These are phyloP conservation scores for Diadegma fenestrale DNA, from an alignment of 2,888 invertebrate species.

Conservation along the genomic window DNA sequence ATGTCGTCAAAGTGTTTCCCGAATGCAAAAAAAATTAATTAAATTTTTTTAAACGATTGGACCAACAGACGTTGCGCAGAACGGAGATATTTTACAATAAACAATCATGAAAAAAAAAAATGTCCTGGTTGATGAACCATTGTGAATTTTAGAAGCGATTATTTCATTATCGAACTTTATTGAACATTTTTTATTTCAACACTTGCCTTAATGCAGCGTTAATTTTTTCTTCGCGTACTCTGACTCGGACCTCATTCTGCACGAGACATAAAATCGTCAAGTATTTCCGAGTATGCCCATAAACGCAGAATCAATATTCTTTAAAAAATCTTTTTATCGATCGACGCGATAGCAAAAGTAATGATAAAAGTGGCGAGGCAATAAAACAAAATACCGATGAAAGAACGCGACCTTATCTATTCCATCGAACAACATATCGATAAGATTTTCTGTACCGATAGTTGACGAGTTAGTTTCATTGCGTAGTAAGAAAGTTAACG, in stretches of 20 bases:
- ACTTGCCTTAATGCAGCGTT: background rate
- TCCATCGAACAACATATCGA: slow-evolving; percentile 20
- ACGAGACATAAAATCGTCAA: background rate
- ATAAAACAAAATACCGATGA: slow-evolving; percentile 36
- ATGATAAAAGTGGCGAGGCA: background rate
- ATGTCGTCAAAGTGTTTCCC: too few relatives aligned
- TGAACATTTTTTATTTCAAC: background rate
- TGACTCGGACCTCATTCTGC: background rate
- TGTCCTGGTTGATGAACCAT: too few relatives aligned
- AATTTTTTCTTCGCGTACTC: background rate
- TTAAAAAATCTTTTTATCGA: slow-evolving; percentile 20
- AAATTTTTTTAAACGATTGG: too few relatives aligned
- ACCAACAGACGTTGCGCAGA: too few relatives aligned
- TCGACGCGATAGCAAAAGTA: background rate
- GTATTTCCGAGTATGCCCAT: background rate
- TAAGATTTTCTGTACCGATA: slow-evolving; percentile 53
- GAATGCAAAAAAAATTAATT: too few relatives aligned
- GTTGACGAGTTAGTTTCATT: slow-evolving; percentile 7
- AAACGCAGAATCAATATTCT: background rate
- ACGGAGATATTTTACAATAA: too few relatives aligned
- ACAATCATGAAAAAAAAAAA: too few relatives aligned
- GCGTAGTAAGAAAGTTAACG: slow-evolving; percentile 19
- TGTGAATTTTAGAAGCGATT: too few relatives aligned
- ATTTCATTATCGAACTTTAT: too few relatives aligned
- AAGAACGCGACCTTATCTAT: slow-evolving; percentile 47